Conservation (phyloP, 2,113 vertebrate species). For the Anguilla japonica region DNA sequence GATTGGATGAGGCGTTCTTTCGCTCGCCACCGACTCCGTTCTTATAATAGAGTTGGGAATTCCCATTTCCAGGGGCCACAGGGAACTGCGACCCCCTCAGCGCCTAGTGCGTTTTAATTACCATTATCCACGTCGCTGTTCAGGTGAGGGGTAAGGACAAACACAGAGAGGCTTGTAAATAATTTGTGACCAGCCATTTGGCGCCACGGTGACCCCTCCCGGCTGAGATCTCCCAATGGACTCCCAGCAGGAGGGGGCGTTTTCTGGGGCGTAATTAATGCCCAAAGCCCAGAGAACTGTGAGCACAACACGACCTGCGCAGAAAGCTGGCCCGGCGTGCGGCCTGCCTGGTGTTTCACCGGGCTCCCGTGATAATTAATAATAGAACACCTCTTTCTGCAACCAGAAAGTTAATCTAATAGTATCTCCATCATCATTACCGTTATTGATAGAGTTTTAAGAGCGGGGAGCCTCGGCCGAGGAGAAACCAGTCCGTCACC, state of each 20-base stretch:
- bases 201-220: neutral
- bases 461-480: slow-evolving; percentile 7
- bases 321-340: neutral
- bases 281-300: neutral
- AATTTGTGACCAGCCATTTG: neutral
- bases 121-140: neutral
- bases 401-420: slow-evolving; percentile 45
- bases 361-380: slow-evolving; percentile 33
- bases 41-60: neutral
- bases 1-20: neutral
- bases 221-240: neutral
- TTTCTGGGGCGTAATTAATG: slow-evolving; percentile 4
- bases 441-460: slow-evolving; percentile 36
- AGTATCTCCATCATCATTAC: slow-evolving; percentile 46
- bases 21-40: neutral
- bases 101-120: neutral
- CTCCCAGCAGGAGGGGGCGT: neutral
- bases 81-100: neutral
- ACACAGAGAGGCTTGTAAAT: neutral
- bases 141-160: neutral
- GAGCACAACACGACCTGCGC: neutral
- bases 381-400: slow-evolving; percentile 24
- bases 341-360: neutral
- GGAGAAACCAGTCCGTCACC: neutral
- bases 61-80: neutral